Evolutionary conservation across 2,888 invertebrate genomes (phyloP).

Genomic region (Branchellion lobata): DNA sequence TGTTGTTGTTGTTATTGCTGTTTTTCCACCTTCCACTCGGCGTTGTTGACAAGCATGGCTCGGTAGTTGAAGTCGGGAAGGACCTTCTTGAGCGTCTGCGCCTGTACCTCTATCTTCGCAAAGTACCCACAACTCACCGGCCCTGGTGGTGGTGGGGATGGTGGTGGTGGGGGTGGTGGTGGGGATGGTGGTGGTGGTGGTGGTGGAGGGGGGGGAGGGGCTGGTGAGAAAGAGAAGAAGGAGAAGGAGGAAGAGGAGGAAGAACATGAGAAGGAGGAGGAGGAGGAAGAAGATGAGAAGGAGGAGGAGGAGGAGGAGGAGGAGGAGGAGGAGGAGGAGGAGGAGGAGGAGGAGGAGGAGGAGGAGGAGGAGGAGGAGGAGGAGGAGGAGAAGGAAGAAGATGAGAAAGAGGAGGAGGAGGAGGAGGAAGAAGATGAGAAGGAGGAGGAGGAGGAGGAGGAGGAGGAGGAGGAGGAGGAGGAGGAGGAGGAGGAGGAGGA

Average conservation of each 20-base stretch:
- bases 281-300: neutral
- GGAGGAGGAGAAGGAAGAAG: too few species aligned
- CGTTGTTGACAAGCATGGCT: slow-evolving; percentile 58
- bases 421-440: neutral
- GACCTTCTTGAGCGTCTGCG: slow-evolving; percentile 58
- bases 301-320: neutral
- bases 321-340: neutral
- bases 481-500: neutral
- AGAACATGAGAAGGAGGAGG: too few species aligned
- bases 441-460: neutral
- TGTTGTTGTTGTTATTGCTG: too few species aligned
- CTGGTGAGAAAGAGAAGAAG: too few species aligned
- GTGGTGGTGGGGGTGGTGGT: neutral
- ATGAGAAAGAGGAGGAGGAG: neutral
- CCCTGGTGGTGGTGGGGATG: slow-evolving; percentile 54
- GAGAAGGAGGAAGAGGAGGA: too few species aligned
- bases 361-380: too few species aligned
- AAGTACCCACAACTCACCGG: slow-evolving; percentile 61
- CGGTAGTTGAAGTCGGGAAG: slow-evolving; percentile 60
- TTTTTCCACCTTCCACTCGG: slow-evolving; percentile 59
- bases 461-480: neutral
- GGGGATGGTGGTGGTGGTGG: neutral
- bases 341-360: neutral
- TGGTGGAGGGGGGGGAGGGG: neutral
- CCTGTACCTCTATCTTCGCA: slow-evolving; percentile 60